Percentiles rank a stretch among this genome's conserved stretches.
Evolutionary conservation across 2,113 vertebrate species (phyloP).

Genomic region (Nicator chloris): DNA sequence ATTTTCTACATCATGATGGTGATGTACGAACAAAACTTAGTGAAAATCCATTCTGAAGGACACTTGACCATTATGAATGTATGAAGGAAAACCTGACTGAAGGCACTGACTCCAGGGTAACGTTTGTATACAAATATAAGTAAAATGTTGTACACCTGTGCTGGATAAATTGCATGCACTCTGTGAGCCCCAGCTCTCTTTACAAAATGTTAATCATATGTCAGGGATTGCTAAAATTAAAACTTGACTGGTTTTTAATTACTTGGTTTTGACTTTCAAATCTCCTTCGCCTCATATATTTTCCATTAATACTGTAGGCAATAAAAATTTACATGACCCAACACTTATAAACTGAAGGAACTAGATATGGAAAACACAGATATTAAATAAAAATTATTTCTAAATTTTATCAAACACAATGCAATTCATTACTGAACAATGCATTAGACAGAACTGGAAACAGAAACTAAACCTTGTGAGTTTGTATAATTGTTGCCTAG

Average conservation of each 20-base stretch:
- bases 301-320: not conserved
- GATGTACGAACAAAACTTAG: not conserved
- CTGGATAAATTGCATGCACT: not conserved
- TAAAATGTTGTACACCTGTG: not conserved
- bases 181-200: not conserved
- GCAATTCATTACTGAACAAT: not conserved
- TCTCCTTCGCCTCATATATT: not conserved
- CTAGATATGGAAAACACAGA: not conserved
- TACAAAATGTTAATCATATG: not conserved
- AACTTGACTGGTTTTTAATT: not conserved
- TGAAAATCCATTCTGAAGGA: not conserved
- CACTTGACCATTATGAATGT: not conserved
- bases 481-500: not conserved
- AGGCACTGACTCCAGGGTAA: not conserved
- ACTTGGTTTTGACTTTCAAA: not conserved
- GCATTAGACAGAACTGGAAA: accelerated
- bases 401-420: not conserved
- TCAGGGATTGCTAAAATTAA: not conserved
- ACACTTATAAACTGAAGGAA: not conserved
- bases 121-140: not conserved
- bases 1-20: accelerated
- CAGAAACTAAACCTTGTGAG: not conserved
- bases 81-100: not conserved
- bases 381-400: not conserved
- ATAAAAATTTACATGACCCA: not conserved